phyloP scores from a whole-genome alignment of 2,888 invertebrate species.

The Dinocampus coccinellae region DNA sequence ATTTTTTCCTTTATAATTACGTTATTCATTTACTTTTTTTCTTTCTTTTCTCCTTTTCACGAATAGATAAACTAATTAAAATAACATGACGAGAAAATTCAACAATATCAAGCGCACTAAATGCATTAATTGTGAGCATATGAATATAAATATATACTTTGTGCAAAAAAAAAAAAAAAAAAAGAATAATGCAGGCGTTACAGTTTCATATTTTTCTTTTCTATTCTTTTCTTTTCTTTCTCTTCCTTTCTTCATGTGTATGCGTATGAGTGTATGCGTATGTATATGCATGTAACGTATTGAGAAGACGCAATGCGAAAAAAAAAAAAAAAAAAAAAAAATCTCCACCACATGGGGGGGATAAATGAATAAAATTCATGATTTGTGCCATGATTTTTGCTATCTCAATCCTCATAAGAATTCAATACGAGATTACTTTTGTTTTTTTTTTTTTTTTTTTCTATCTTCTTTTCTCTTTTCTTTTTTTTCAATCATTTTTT shows the following conservation, averaged over 20 bases:
- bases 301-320: not conserved
- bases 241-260: too few relatives aligned
- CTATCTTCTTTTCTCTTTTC: too few relatives aligned
- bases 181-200: not conserved
- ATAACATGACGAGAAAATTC: constrained; percentile 22
- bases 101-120: constrained; percentile 34
- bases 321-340: too few relatives aligned
- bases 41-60: constrained; percentile 24
- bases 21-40: constrained; percentile 2
- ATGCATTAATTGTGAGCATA: constrained; percentile 27
- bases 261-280: not conserved
- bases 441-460: not conserved
- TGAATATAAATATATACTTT: constrained; percentile 7
- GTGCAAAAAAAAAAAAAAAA: not conserved
- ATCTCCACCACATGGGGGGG: not conserved
- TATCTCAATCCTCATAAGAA: not conserved
- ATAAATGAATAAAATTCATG: not conserved
- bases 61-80: constrained; percentile 19
- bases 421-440: not conserved
- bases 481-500: too few relatives aligned
- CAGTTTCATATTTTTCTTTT: not conserved
- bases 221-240: too few relatives aligned
- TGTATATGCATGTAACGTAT: not conserved
- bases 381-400: not conserved
- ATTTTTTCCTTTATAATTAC: constrained; percentile 34